Evolutionary conservation across 1,140 invertebrate species (phyloP), one percentile per base, ranked within the genome.

Genomic region (Helicoverpa zea): DNA sequence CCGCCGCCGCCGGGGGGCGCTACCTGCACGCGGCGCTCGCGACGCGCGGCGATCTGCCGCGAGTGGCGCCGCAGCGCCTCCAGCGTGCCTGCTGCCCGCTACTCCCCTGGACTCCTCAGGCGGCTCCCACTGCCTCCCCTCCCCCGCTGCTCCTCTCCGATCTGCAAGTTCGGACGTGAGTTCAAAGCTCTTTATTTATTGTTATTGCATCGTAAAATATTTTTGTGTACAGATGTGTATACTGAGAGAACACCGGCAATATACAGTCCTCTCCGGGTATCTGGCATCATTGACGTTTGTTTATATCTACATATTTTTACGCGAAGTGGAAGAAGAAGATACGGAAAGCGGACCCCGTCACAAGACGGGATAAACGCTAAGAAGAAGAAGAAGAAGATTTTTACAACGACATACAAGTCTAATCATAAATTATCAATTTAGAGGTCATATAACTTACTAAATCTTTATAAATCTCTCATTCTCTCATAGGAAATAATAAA

Each of bases 61-160:
- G 96, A 97, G 91, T 97, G 96, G 88, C 95, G 96, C 90, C 96
- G 95, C 94, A 97, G 95, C 91, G 96, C 96, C 96, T 97, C 96
- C 96, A 97, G 96, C 94, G 94, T 88, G 87, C 84, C 82, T 29
- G 63, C 52, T 30, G 77, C 81, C 79, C 58, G 56, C 0, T 58
- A 23, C 18, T 23, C 18, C 52, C 13, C 51, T 54, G 56, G 73
- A 68, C 9, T 3, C 7, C 49, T 18, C 51, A 9, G 9, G 18
- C 18, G 10, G 12, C 75, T 18, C 47, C 12, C 51, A 11, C 16
- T 58, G 16, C 56, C 11, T 7, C 16, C 11, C 16, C 7, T 9
- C 1, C 9, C 16, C 23, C 66, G 23, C 58, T 16, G 59, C 58
- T 35, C 61, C 35, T 51, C 30, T 29, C 56, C 56, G 63, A 63